Conservation (phyloP, 2,797 vertebrate genomes). For the Enteromius anoplus region DNA sequence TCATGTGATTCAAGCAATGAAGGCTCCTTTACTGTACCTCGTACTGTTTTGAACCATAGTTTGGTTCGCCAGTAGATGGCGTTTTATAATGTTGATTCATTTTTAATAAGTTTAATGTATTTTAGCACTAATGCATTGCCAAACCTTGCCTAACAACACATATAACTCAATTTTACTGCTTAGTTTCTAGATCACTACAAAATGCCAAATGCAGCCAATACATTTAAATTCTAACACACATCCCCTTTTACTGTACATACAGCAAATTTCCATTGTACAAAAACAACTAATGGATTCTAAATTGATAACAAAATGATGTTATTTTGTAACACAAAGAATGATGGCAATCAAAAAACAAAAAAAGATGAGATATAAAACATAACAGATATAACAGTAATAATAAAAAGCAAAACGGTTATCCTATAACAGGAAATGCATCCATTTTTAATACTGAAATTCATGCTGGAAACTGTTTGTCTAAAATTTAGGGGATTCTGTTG, state of each 20-base stretch:
- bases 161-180: not conserved
- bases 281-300: not conserved
- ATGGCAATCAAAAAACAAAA: not conserved
- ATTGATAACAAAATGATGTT: not conserved
- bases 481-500: too few relatives aligned
- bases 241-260: too few relatives aligned
- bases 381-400: not conserved
- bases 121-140: not conserved
- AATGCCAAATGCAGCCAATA: not conserved
- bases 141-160: not conserved
- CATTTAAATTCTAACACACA: too few relatives aligned
- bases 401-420: not conserved
- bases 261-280: not conserved
- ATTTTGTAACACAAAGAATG: not conserved
- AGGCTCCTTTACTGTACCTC: too few relatives aligned
- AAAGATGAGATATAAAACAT: not conserved
- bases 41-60: too few relatives aligned
- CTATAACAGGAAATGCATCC: not conserved
- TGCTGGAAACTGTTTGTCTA: not conserved
- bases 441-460: not conserved
- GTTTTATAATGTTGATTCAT: not conserved
- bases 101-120: not conserved
- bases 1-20: not conserved
- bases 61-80: too few relatives aligned
- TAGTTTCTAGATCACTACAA: not conserved